Evolutionary conservation across 2,888 invertebrate species (phyloP), one percentile per base, ranked within the genome.

Genomic region (Nomada lathburiana): DNA sequence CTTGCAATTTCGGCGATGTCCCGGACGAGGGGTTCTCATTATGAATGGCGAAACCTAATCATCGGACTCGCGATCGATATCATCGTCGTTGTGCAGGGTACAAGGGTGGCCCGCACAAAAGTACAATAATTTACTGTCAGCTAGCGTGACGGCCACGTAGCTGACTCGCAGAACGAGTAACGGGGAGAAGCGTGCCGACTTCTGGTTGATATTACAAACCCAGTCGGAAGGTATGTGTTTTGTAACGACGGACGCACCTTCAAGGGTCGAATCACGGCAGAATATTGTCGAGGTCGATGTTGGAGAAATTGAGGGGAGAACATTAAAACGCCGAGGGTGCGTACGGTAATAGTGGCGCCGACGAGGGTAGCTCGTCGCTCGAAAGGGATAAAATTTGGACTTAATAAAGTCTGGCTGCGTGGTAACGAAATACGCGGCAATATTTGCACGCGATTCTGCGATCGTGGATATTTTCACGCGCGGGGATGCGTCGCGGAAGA

Each of bases 281-380:
- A 83, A 85, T 80, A 84, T 83, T 80, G 88, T 84, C 87, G 86
- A 85, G 86, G 87, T 89, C 85, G 86, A 84, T 83, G 88, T 80
- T 68, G 88, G 88, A 86, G 89, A 90, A 90, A 89, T 89, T 81
- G 87, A 89, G 90, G 91, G 91, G 90, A 91, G 90, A 89, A 82
- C 86, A 88, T 91, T 90, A 89, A 92, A 91, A 88, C 89, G 84
- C 87, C 78, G 86, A 91, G 91, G 91, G 91, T 91, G 89, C 90
- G 88, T 87, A 91, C 89, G 86, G 87, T 87, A 82, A 79, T 87
- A 88, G 84, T 84, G 90, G 90, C 88, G 89, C 87, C 88, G 88
- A 83, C 84, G 85, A 84, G 89, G 89, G 85, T 76, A 83, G 82
- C 85, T 79, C 76, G 73, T 82, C 76, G 76, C 62, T 82, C 75